phyloP scores from a whole-genome alignment of 1,140 invertebrate genomes.

The Wasmannia auropunctata region DNA sequence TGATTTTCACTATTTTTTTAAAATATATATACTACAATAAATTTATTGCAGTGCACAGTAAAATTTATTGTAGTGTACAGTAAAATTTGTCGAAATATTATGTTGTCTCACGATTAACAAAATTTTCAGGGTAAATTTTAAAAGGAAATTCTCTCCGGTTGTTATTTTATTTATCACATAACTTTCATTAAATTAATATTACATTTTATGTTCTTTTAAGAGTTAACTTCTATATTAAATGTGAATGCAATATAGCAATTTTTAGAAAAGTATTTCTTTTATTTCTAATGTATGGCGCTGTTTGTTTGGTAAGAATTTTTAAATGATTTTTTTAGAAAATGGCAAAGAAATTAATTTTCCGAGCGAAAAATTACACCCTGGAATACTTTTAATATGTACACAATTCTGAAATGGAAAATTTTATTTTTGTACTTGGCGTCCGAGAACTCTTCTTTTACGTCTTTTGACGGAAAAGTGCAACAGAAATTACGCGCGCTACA shows the following conservation, averaged over 20 bases:
- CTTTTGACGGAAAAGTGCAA: slow-evolving; percentile 10
- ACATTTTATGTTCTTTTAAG: neutral
- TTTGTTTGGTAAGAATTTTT: neutral
- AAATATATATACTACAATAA: too few species aligned
- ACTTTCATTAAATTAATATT: neutral
- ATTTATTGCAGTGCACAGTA: too few species aligned
- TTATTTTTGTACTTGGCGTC: neutral
- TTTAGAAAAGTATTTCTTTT: neutral
- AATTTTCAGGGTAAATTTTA: too few species aligned
- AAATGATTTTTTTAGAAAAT: neutral
- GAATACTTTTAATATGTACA: slow-evolving; percentile 6
- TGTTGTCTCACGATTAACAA: too few species aligned
- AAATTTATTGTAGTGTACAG: too few species aligned
- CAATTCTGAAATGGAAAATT: neutral
- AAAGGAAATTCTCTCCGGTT: too few species aligned
- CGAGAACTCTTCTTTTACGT: neutral
- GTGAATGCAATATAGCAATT: neutral
- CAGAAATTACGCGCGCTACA: slow-evolving; percentile 10
- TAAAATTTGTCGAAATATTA: too few species aligned
- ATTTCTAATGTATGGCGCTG: neutral
- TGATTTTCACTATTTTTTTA: too few species aligned
- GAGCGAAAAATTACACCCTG: neutral
- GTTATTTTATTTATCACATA: neutral
- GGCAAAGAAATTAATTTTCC: neutral
- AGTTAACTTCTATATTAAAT: neutral